Base-by-base conservation (phyloP, 2,113 vertebrate species). In the Oryzias celebensis region DNA sequence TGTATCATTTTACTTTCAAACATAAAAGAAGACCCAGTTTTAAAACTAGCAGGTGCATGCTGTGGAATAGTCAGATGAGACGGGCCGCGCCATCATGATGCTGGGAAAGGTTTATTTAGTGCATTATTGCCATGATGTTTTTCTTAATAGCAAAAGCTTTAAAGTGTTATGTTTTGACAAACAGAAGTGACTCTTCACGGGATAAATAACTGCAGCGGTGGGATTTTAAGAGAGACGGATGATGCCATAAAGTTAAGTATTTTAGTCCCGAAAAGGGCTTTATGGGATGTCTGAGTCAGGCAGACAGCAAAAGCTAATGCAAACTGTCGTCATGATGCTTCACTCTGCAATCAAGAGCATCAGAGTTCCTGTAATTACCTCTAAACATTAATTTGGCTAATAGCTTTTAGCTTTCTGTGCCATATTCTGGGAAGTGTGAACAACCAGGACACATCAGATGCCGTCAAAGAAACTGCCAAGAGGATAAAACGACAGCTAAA, bases 341-440 rank as follows among this genome's bases (percentile, higher is more conserved):
- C 66, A 78, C 18, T 17, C 78, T 88, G 73, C 85, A 84, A 85
- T 89, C 81, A 81, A 20, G 45, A 73, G 63, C 65, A 62, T 75
- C 75, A 74, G 14, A 23, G 46, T 60, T 67, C 62, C 65, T 80
- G 55, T 81, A 85, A 87, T 88, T 82, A 85, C 65, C 65, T 78
- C 65, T 68, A 85, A 85, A 87, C 83, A 82, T 61, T 83, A 10
- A 84, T 89, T 85, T 83, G 55, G 72, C 58, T 73, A 74, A 83
- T 79, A 83, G 82, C 80, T 61, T 20, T 73, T n/a, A 77, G 69
- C 66, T 61, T 71, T 52, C 24, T 31, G 47, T 44, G 62, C 53
- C 18, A 10, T 67, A 59, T 45, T n/a, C 23, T 41, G 44, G n/a
- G 63, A 71, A 55, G 58, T 47, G 36, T 68, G 43, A 58, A 64